Base-by-base conservation (phyloP, 2,888 invertebrate species). In the Saturnia pavonia region DNA sequence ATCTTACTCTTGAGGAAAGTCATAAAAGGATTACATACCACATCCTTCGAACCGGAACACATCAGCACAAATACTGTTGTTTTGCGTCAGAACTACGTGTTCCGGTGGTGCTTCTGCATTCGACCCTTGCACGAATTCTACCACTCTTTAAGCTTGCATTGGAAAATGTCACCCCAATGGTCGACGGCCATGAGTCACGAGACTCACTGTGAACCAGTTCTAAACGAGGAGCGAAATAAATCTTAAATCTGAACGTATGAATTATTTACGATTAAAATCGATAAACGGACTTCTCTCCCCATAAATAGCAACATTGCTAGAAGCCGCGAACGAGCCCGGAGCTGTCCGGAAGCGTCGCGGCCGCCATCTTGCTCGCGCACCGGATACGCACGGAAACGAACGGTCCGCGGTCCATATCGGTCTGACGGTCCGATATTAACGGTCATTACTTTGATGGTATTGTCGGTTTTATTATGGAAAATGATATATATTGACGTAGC, bases 361-460 rank as follows among this genome's bases (percentile, higher is more conserved):
- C 76, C 72, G 77, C 82, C 84, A 85, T 85, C 79, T 80, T 80
- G 76, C 65, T n/a, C 22, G 40, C 48, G 11, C 16, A 74, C 73
- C 78, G 82, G 85, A 73, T 77, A 76, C 75, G 76, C 79, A 76
- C 82, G 84, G 83, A 84, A 85, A 83, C 79, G 77, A 78, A n/a
- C 65, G 63, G 70, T 51, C 16, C 70, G 66, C 66, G 66, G 67
- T 70, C 83, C 82, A 80, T 84, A 81, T 81, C 79, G 77, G 78
- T 75, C 73, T 68, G 73, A 19, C 25, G 51, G 69, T 70, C 67
- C 70, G 67, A 34, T 11, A 43, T 73, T 43, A 51, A 67, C 70
- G 72, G 71, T 54, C 54, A 74, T 73, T 69, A 68, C 69, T 66
- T 70, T 63, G 69, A 74, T 51, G 72, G 72, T 69, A 71, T 68